These are phyloP conservation scores for Drosophila bifasciata DNA, from an alignment of 1,140 invertebrate genomes.

Conservation along the genomic window DNA sequence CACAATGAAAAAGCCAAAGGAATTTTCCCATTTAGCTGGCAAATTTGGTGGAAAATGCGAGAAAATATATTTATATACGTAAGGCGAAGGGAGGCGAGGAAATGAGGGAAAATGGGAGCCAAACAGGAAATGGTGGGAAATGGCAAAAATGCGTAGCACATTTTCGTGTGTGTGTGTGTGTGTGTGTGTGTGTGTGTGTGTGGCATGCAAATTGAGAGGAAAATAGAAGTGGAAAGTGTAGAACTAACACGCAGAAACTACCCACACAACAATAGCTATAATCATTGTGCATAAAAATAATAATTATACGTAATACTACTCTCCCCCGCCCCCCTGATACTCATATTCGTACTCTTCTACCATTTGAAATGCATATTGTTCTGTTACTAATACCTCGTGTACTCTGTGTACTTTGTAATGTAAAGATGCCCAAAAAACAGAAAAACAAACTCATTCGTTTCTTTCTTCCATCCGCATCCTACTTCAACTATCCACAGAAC, in stretches of 20 bases:
- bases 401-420: constrained; percentile 11
- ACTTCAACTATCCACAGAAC: constrained; percentile 46
- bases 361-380: no score
- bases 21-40: constrained; percentile 36
- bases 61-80: constrained; percentile 26
- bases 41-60: constrained; percentile 46
- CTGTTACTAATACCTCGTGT: no score
- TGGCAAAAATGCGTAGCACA: constrained; percentile 45
- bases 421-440: no score
- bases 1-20: constrained; percentile 12
- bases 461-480: no score
- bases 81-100: constrained; percentile 14
- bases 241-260: constrained; percentile 19
- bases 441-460: background rate
- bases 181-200: no score
- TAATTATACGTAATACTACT: constrained; percentile 31
- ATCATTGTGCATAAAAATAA: constrained; percentile 63
- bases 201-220: constrained; percentile 36
- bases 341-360: no score
- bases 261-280: constrained; percentile 70
- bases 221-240: constrained; percentile 10
- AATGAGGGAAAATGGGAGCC: no score
- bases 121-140: background rate
- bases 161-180: background rate
- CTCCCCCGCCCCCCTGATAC: background rate